Evolutionary conservation across 2,113 vertebrate species (phyloP), one percentile per base, ranked within the genome.

Genomic region (Gavialis gangeticus): DNA sequence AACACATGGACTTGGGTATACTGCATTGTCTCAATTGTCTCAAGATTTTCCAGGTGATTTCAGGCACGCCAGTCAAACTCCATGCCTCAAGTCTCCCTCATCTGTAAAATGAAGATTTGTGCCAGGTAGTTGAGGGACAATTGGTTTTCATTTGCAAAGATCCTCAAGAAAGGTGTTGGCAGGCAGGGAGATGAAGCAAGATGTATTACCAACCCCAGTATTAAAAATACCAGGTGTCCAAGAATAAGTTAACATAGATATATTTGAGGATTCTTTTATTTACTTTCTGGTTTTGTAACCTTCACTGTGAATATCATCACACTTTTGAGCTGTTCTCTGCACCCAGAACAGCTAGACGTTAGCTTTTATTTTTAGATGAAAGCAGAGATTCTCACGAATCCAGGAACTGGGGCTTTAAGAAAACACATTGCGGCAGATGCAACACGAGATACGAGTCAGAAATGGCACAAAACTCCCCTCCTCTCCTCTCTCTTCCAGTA

Each of bases 231-330:
- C 69, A 24, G 21, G 5, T 13, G 63, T n/a, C 27, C 55, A 55
- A 54, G 10, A 54, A 22, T 9, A 21, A 78, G 19, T 54, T 55
- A 76, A 3, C 18, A 34, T 14, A 21, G 5, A 4, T 0, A 3
- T 30, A 62, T 11, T 28, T 1, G 1, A 0, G 0, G 7, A 18
- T 34, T 19, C 19, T 25, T 73, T 73, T 4, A 1, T 54, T 73
- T 86, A 77, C 54, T 6, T 85, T 71, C 66, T 60, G 28, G 3
- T 25, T n/a, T n/a, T 0, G 0, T 4, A 82, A 73, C 6, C 4
- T 46, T 73, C 69, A 73, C 30, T 25, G 22, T 24, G 54, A 3
- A 10, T 37, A 62, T 12, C 54, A 60, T 71, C 28, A 67, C 2
- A 1, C 34, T 59, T 27, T 18, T 4, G 24, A 87, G 34, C 22